Conservation (phyloP, 1,140 invertebrate genomes). For the Aphidius ervi region DNA sequence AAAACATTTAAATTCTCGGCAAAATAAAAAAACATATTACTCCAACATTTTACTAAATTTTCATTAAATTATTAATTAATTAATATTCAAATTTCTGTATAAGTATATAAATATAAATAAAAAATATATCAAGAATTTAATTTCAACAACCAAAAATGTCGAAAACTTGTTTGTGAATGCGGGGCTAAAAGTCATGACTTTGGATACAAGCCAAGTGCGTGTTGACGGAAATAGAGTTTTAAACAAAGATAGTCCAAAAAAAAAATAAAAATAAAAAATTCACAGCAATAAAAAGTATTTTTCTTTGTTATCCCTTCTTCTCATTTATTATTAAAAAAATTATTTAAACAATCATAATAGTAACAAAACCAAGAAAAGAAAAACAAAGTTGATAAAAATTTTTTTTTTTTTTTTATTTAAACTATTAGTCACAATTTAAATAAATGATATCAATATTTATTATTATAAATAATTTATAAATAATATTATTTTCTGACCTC, state of each 20-base stretch:
- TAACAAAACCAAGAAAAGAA: neutral
- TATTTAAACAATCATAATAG: neutral
- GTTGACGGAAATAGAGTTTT: conserved; percentile 33
- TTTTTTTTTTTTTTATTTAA: neutral
- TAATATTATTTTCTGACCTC: neutral
- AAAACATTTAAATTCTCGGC: too few relatives aligned
- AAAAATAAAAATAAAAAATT: conserved; percentile 1
- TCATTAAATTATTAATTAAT: too few relatives aligned
- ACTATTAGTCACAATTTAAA: too few relatives aligned
- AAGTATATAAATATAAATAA: too few relatives aligned
- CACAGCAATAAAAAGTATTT: neutral
- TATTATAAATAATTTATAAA: too few relatives aligned
- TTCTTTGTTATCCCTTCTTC: neutral
- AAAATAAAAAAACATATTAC: too few relatives aligned
- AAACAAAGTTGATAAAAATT: neutral
- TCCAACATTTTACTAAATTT: too few relatives aligned
- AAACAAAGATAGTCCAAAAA: neutral
- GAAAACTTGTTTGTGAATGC: neutral
- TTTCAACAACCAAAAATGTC: too few relatives aligned
- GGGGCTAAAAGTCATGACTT: neutral
- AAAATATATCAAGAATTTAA: too few relatives aligned
- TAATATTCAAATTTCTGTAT: too few relatives aligned
- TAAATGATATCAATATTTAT: too few relatives aligned
- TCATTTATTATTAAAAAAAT: neutral
- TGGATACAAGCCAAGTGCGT: conserved; percentile 30